Evolutionary conservation across 2,797 vertebrate species (phyloP), one percentile per base, ranked within the genome.

Genomic region (Perodicticus potto): DNA sequence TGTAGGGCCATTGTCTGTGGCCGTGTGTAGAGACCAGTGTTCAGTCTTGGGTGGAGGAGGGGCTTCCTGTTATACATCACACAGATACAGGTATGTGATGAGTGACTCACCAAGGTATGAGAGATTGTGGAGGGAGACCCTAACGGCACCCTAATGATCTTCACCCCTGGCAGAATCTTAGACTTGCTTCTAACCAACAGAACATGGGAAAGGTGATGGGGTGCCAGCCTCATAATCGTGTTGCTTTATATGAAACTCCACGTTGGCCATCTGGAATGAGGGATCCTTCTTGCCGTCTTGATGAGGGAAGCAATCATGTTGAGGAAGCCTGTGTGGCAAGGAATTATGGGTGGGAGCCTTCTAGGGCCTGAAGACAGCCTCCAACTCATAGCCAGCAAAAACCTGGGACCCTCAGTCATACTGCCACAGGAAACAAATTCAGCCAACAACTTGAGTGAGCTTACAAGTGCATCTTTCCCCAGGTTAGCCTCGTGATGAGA

Each of bases 41-140:
- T 53, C 81, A 55, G 22, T 45, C 77, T 20, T 12, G 40, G 37
- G n/a, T 4, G 40, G 17, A 37, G 27, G 1, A 6, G 77, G 34
- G 0, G 16, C 22, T 77, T 76, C 63, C 81, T 63, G 2, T 61
- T 69, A 43, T 0, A 1, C 49, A 16, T 53, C 49, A 53, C 14
- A 16, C 0, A 40, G 10, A 55, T 17, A 5, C 3, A 17, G 57
- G 25, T 16, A 13, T 1, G 12, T 5, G 2, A 37, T 3, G 19
- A 40, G 10, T 23, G 45, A 32, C 32, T 20, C 59, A 34, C 45
- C 25, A 40, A 63, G 23, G 53, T 11, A 4, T 27, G 32, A 82
- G 73, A 72, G n/a, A 9, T 8, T 13, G 2, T 69, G 14, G 25
- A 78, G 67, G 23, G 37, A 85, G 45, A 65, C 23, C 16, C 29